Evolutionary conservation across 1,140 invertebrate species (phyloP).

Genomic region (Lysiphlebus fabarum): DNA sequence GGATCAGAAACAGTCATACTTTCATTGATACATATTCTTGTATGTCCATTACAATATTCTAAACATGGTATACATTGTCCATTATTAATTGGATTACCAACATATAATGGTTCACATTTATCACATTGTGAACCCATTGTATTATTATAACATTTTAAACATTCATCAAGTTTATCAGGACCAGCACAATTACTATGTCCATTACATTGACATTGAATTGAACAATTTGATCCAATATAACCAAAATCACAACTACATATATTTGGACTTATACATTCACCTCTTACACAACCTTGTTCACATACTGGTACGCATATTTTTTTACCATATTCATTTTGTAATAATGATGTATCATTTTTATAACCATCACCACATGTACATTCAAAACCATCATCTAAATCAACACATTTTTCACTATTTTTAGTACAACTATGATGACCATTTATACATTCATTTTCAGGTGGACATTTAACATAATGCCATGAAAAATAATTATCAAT

Average conservation of each 20-base stretch:
- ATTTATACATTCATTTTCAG: conserved; percentile 91
- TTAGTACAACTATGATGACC: conserved; percentile 86
- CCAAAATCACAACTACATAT: conserved; percentile 90
- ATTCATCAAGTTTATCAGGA: conserved; percentile 76
- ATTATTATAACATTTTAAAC: conserved; percentile 86
- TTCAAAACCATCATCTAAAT: conserved; percentile 71
- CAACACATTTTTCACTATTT: conserved; percentile 80
- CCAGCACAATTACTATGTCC: conserved; percentile 89
- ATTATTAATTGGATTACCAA: conserved; percentile 85
- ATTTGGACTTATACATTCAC: conserved; percentile 80
- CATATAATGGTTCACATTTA: conserved; percentile 83
- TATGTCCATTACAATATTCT: conserved; percentile 88
- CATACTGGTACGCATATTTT: conserved; percentile 77
- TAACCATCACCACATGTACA: conserved; percentile 86
- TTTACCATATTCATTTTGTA: conserved; percentile 43
- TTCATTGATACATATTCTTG: conserved; percentile 71
- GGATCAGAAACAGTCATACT: conserved; percentile 56
- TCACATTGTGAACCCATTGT: conserved; percentile 86
- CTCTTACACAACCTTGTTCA: conserved; percentile 84
- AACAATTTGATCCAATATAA: conserved; percentile 91
- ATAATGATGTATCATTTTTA: conserved; percentile 52
- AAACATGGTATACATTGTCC: conserved; percentile 83
- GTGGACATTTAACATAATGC: conserved; percentile 84
- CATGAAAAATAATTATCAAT: conserved; percentile 74
- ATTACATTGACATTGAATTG: conserved; percentile 90